These are phyloP conservation scores for Xenopus tropicalis DNA, from an alignment of 2,113 vertebrate species.

Conservation along the genomic window DNA sequence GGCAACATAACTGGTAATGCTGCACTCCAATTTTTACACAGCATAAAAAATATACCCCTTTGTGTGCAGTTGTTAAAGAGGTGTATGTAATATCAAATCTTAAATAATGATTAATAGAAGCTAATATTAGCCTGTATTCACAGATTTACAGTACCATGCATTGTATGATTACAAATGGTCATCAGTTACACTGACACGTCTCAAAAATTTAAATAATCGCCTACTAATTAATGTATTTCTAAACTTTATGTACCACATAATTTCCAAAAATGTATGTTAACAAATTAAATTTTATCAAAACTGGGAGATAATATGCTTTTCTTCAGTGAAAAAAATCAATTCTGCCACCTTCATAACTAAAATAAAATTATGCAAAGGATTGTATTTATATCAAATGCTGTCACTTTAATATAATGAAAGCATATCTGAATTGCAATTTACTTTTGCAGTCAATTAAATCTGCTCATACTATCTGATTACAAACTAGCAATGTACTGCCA, in stretches of 20 bases:
- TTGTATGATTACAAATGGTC: too few relatives aligned
- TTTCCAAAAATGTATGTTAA: background rate
- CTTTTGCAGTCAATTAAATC: background rate
- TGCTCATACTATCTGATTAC: background rate
- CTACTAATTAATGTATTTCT: background rate
- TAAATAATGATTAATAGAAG: too few relatives aligned
- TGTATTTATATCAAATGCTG: constrained; percentile 50
- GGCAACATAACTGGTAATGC: too few relatives aligned
- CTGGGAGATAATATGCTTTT: background rate
- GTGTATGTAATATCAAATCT: too few relatives aligned
- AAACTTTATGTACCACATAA: background rate
- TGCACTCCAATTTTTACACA: too few relatives aligned
- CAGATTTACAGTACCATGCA: too few relatives aligned
- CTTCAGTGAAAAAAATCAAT: constrained; percentile 50
- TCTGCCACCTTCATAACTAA: background rate
- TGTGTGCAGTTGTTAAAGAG: too few relatives aligned
- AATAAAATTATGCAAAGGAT: background rate
- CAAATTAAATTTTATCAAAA: background rate
- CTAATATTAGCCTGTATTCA: too few relatives aligned
- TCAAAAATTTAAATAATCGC: background rate
- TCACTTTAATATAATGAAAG: constrained; percentile 50
- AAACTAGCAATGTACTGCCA: background rate
- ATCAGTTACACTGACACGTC: background rate
- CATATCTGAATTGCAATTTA: constrained; percentile 27
- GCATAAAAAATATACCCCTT: too few relatives aligned